Evolutionary conservation across 2,113 vertebrate species (phyloP).

Genomic region (Hepsetus odoe): DNA sequence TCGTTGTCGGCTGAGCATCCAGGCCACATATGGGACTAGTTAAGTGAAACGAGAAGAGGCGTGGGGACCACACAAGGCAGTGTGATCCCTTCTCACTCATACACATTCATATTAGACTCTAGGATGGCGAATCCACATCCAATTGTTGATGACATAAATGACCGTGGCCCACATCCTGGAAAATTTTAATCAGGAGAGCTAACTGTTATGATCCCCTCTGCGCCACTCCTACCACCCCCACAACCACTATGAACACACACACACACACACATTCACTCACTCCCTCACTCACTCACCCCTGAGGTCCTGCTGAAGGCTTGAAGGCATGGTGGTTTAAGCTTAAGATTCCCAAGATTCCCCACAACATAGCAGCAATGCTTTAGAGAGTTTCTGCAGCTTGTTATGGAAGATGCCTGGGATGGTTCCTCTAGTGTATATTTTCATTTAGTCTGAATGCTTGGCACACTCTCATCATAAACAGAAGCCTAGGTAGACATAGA

Average conservation of each 20-base stretch:
- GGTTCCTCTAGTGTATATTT: constrained; percentile 89
- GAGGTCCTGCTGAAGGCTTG: constrained; percentile 69
- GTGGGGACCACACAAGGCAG: constrained; percentile 48
- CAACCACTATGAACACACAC: constrained; percentile 6
- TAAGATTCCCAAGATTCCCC: constrained; percentile 93
- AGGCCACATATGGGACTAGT: constrained; percentile 42
- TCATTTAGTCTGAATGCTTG: constrained; percentile 95
- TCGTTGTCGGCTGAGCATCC: constrained; percentile 34
- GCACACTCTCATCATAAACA: constrained; percentile 85
- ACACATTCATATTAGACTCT: constrained; percentile 2
- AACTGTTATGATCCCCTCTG: constrained; percentile 51
- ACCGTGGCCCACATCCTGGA: constrained; percentile 60
- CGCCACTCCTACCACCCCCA: not conserved
- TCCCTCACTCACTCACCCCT: constrained; percentile 37
- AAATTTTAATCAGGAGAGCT: constrained; percentile 63
- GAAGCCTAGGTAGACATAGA: constrained; percentile 88
- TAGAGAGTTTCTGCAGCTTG: constrained; percentile 89
- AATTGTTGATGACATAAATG: constrained; percentile 50
- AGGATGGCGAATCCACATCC: constrained; percentile 38
- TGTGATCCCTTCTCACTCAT: not conserved
- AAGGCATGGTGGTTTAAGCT: constrained; percentile 74
- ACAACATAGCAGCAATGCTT: constrained; percentile 89
- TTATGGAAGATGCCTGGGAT: constrained; percentile 91
- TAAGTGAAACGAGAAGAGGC: constrained; percentile 27
- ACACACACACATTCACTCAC: constrained; percentile 30